Base-by-base conservation (phyloP, 1,140 invertebrate genomes). In the Augochlora pura region DNA sequence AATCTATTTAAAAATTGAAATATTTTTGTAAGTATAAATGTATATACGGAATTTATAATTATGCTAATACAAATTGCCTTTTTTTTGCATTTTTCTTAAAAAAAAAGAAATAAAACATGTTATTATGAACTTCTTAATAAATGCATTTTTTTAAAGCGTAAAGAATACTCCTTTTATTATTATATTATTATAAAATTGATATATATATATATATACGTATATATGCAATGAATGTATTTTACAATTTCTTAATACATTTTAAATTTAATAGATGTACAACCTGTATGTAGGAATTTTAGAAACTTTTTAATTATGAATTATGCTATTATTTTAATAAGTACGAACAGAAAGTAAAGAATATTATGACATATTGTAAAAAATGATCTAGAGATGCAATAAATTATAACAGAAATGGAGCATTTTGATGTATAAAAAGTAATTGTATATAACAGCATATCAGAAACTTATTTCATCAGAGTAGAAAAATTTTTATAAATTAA, bases 371-470 rank as follows among this genome's bases (percentile, higher is more conserved):
- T 57, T n/a, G 8, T 57, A n/a, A 57, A 23, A 59, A 25, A 59
- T 59, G 8, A 3, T 12, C 25, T 59, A 59, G 8, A n/a, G 8
- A 57, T 57, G 18, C 12, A 25, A 25, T 59, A 23, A 25, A 8
- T 57, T 57, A 10, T 57, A 23, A 57, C 21, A 23, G 7, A 57
- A 57, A 54, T 54, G 21, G 16, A 54, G 49, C 49, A 54, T 54
- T 16, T 54, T 18, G 21, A 21, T 54, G 2, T 54, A 54, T 21
- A 16, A 54, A 9, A n/a, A 25, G 52, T 57, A 57, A 38, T 9
- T 70, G 27, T 60, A 42, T 71, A 71, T 71, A 59, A 60, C 52
- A 23, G n/a, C 54, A 57, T 57, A 57, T 10, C 54, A 60, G 18
- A 71, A 71, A 38, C 18, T 71, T 60, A 42, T 23, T 27, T 32